A percentile compares a stretch with the other conserved stretches of the same genome.
These are phyloP conservation scores for Tryphoninae sp. DNA, from an alignment of 2,888 invertebrate species.

Conservation along the genomic window DNA sequence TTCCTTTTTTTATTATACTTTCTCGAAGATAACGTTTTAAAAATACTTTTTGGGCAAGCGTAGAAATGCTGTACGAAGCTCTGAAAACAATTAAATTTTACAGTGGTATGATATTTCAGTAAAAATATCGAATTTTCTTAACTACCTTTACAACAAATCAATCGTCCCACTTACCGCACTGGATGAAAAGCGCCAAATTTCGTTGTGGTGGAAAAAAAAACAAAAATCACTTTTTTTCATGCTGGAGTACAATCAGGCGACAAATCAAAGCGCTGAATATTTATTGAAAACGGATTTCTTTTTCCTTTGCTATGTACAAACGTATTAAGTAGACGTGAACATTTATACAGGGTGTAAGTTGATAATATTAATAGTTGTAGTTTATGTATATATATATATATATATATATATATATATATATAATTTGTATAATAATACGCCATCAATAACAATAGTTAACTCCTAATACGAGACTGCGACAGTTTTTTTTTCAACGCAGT, in stretches of 20 bases:
- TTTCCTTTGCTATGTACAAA: slow-evolving; percentile 74
- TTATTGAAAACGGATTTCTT: slow-evolving; percentile 75
- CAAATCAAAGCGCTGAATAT: slow-evolving; percentile 77
- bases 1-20: too few relatives aligned
- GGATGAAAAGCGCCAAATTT: neutral
- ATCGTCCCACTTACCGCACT: neutral
- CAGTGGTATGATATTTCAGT: too few relatives aligned
- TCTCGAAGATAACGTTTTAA: too few relatives aligned
- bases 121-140: too few relatives aligned
- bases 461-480: slow-evolving; percentile 63
- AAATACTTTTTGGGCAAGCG: too few relatives aligned
- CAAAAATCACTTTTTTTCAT: neutral
- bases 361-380: slow-evolving; percentile 47
- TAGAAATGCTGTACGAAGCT: too few relatives aligned
- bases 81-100: too few relatives aligned
- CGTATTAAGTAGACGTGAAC: slow-evolving; percentile 78
- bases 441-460: slow-evolving; percentile 72
- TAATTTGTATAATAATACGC: slow-evolving; percentile 65
- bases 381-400: slow-evolving; percentile 63
- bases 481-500: slow-evolving; percentile 17
- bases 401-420: slow-evolving; percentile 67
- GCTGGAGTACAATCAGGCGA: slow-evolving; percentile 54
- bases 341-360: slow-evolving; percentile 73
- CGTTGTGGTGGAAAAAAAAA: neutral
- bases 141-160: too few relatives aligned